A percentile compares a stretch with the other conserved stretches of the same genome.
Conservation (phyloP, 1,140 invertebrate species). For the Drosophila ohnishii region DNA sequence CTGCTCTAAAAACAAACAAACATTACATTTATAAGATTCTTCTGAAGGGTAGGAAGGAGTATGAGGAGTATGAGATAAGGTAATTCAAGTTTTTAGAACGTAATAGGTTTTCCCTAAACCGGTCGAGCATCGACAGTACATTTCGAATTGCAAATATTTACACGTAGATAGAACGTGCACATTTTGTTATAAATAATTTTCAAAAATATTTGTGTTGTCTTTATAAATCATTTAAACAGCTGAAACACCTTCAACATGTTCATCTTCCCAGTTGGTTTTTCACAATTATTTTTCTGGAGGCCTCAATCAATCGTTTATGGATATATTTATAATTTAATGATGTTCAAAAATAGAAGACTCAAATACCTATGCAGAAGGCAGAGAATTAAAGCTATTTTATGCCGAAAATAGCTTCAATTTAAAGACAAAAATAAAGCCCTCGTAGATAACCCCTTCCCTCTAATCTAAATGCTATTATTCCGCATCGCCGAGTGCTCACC, state of each 20-base stretch:
- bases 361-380: slow-evolving; percentile 1
- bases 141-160: not conserved
- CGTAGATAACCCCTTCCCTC: not conserved
- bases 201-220: not conserved
- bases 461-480: not conserved
- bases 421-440: not conserved
- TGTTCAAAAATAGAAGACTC: slow-evolving; percentile 1
- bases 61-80: not conserved
- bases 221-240: not conserved
- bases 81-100: not conserved
- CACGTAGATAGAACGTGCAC: not conserved
- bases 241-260: not conserved
- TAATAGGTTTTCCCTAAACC: not conserved
- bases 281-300: not conserved
- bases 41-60: not conserved
- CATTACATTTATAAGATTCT: not conserved
- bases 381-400: not conserved
- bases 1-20: not conserved
- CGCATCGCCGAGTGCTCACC: slow-evolving; percentile 31
- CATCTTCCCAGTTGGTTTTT: not conserved
- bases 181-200: not conserved
- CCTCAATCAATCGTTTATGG: not conserved
- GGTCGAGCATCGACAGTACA: not conserved
- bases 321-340: slow-evolving; percentile 10
- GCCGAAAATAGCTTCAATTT: not conserved